Evolutionary conservation across 2,113 vertebrate species (phyloP).

Genomic region (Mus spicilegus): DNA sequence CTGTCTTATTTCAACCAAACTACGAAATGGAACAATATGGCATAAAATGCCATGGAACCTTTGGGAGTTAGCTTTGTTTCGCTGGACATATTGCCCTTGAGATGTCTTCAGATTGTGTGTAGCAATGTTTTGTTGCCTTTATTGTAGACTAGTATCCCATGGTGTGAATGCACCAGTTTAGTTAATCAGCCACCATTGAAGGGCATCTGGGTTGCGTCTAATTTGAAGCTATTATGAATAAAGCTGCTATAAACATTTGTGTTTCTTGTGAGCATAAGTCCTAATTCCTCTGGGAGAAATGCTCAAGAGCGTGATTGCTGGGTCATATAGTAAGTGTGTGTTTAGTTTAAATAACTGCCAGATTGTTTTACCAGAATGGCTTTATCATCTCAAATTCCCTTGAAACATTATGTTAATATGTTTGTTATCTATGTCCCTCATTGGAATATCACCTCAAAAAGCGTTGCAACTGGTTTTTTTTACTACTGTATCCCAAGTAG

Average conservation of each 20-base stretch:
- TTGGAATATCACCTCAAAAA: constrained; percentile 15
- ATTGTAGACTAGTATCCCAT: constrained; percentile 23
- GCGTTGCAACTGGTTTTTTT: background rate
- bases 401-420: background rate
- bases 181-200: constrained; percentile 31
- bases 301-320: background rate
- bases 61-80: constrained; percentile 32
- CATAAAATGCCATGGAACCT: constrained; percentile 25
- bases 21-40: constrained; percentile 32
- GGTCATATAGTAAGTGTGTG: constrained; percentile 46
- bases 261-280: constrained; percentile 34
- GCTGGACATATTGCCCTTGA: constrained; percentile 4
- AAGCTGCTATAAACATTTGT: constrained; percentile 53
- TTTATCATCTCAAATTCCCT: constrained; percentile 29
- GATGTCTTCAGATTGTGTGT: constrained; percentile 27
- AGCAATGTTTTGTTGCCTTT: constrained; percentile 40
- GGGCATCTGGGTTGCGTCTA: constrained; percentile 42
- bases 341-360: constrained; percentile 52
- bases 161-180: background rate
- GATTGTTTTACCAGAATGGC: constrained; percentile 21
- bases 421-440: background rate
- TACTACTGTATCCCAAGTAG: background rate
- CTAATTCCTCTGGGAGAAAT: constrained; percentile 52
- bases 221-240: constrained; percentile 39
- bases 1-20: constrained; percentile 50